Evolutionary conservation across 2,888 invertebrate genomes (phyloP).

Genomic region (Drosophila acutilabella): DNA sequence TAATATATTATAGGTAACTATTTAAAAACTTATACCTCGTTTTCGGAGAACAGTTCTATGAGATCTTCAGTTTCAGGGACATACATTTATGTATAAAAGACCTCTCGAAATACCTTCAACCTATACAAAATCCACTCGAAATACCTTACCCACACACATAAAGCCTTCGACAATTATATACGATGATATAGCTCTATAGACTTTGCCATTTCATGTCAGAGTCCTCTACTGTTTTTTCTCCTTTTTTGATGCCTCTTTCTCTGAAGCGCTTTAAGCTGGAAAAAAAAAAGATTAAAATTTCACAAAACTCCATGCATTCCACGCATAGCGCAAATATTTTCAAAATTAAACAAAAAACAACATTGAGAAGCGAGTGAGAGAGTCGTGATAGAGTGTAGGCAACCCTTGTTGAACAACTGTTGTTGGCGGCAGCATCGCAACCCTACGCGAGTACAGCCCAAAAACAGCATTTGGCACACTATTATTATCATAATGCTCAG

Average conservation of each 20-base stretch:
- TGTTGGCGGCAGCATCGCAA: constrained; percentile 28
- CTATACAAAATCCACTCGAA: constrained; percentile 51
- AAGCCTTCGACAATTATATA: constrained; percentile 16
- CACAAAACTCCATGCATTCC: constrained; percentile 54
- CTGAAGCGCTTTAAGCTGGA: constrained; percentile 41
- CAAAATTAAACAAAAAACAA: constrained; percentile 65
- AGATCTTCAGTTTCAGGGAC: constrained; percentile 9
- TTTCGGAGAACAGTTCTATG: not conserved
- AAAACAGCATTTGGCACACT: constrained; percentile 69
- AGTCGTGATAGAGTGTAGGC: constrained; percentile 36
- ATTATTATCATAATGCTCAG: constrained; percentile 69
- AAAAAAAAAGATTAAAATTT: constrained; percentile 64
- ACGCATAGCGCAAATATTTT: constrained; percentile 67
- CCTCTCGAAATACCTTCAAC: constrained; percentile 44
- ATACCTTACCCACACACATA: constrained; percentile 50
- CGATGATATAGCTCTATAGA: constrained; percentile 26
- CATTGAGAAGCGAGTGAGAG: constrained; percentile 10
- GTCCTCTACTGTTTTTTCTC: constrained; percentile 12
- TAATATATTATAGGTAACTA: constrained; percentile 18
- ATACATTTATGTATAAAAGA: constrained; percentile 36
- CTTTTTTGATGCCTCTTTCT: constrained; percentile 13
- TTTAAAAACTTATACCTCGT: constrained; percentile 21
- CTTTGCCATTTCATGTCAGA: constrained; percentile 59
- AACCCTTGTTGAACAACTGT: constrained; percentile 37
- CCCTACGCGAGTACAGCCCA: constrained; percentile 42